Percentiles rank a stretch among this genome's conserved stretches.
phyloP scores from a whole-genome alignment of 2,797 vertebrate genomes.

The Glyptemys insculpta region DNA sequence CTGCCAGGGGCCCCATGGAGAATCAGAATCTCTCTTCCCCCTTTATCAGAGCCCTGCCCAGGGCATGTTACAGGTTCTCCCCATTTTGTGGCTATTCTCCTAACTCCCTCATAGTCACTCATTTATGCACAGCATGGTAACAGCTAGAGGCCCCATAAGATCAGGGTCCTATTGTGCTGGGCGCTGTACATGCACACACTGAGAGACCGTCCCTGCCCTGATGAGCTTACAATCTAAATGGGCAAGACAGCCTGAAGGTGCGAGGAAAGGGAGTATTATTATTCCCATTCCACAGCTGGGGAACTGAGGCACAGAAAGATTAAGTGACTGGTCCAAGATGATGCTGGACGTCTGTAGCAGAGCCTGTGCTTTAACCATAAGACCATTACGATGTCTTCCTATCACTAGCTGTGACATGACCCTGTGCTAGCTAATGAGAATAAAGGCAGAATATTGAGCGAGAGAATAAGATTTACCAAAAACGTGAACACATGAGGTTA shows the following conservation, averaged over 20 bases:
- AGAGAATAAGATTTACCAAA: background rate
- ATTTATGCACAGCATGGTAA: background rate
- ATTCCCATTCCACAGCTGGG: background rate
- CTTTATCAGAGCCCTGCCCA: background rate
- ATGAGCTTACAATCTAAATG: background rate
- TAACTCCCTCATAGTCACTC: background rate
- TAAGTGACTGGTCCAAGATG: background rate
- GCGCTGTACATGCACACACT: background rate
- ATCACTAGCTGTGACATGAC: background rate
- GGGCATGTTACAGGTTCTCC: background rate
- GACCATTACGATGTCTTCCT: accelerated
- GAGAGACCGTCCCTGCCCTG: background rate
- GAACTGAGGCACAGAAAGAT: background rate
- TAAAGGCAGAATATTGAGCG: background rate
- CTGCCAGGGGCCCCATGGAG: too few relatives aligned
- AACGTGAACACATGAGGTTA: background rate
- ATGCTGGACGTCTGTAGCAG: background rate
- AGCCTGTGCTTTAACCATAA: accelerated
- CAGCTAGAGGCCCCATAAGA: background rate
- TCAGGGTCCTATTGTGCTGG: accelerated
- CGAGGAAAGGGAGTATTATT: background rate
- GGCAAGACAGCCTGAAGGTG: accelerated
- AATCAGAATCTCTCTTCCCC: background rate
- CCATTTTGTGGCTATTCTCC: background rate
- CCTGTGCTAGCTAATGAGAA: background rate